These are phyloP conservation scores for Delichon dasypus DNA, from an alignment of 2,797 vertebrate species.

Conservation along the genomic window DNA sequence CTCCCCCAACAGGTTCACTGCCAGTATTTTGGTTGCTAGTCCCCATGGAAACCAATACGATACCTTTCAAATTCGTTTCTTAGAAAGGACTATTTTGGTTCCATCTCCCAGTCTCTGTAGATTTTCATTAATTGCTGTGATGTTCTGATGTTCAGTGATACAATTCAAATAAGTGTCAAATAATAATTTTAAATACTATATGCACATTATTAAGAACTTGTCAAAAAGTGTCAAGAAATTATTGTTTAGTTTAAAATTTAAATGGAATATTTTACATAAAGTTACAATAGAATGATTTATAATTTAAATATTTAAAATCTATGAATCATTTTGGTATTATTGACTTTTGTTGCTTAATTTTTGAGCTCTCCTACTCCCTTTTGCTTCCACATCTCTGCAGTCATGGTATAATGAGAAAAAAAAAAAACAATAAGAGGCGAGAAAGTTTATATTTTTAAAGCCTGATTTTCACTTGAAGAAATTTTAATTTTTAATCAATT, in stretches of 20 bases:
- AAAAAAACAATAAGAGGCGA: background rate
- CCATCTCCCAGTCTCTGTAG: background rate
- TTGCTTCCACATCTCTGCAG: background rate
- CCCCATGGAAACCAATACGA: constrained; percentile 5
- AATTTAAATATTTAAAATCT: background rate
- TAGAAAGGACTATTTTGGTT: background rate
- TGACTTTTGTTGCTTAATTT: background rate
- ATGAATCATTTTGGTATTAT: background rate
- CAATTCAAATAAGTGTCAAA: background rate
- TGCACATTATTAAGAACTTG: background rate
- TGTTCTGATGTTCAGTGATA: background rate
- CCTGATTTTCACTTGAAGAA: background rate
- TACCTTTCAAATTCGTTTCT: background rate
- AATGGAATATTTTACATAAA: background rate
- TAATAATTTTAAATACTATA: background rate
- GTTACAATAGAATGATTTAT: background rate
- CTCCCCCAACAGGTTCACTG: background rate
- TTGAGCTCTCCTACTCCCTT: background rate
- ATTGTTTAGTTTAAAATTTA: background rate
- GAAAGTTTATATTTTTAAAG: background rate
- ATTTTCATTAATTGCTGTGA: background rate
- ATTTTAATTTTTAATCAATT: background rate
- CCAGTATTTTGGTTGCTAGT: constrained; percentile 29
- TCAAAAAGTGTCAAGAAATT: background rate
- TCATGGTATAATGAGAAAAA: background rate